phyloP scores from a whole-genome alignment of 2,797 vertebrate genomes.

The Odontamblyopus rebecca region DNA sequence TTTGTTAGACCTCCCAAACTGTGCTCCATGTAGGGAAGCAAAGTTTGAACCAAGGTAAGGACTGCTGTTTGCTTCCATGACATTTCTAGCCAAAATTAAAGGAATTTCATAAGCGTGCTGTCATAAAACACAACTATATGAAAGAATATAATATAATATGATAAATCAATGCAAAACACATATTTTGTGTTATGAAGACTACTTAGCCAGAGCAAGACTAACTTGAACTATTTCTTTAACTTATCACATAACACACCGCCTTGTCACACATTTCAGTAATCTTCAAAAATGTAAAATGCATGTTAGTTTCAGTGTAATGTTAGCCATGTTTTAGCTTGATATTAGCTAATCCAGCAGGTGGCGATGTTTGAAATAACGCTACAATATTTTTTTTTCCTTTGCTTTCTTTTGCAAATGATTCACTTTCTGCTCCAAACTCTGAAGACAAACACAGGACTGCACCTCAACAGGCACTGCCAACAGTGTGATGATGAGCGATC shows the following conservation, averaged over 20 bases:
- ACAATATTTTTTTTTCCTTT: background rate
- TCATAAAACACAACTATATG: background rate
- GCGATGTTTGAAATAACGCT: background rate
- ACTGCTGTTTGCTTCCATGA: background rate
- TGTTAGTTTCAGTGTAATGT: background rate
- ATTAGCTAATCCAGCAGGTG: background rate
- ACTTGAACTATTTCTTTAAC: background rate
- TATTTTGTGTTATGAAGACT: background rate
- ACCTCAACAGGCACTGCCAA: background rate
- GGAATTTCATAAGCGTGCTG: background rate
- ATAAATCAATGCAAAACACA: background rate
- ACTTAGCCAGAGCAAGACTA: background rate
- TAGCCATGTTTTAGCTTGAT: background rate
- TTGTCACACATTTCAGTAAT: too few relatives aligned
- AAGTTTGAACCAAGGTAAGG: background rate
- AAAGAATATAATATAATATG: background rate
- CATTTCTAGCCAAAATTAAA: background rate
- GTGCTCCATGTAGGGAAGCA: background rate
- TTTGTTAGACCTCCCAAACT: slow-evolving; percentile 8
- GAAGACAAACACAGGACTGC: background rate
- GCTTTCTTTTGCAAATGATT: background rate
- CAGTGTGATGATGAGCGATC: background rate
- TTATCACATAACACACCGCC: background rate
- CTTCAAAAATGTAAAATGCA: too few relatives aligned
- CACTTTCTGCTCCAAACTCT: background rate